A percentile compares a stretch with the other conserved stretches of the same genome.
phyloP scores from a whole-genome alignment of 2,113 vertebrate species.

The Canis aureus region DNA sequence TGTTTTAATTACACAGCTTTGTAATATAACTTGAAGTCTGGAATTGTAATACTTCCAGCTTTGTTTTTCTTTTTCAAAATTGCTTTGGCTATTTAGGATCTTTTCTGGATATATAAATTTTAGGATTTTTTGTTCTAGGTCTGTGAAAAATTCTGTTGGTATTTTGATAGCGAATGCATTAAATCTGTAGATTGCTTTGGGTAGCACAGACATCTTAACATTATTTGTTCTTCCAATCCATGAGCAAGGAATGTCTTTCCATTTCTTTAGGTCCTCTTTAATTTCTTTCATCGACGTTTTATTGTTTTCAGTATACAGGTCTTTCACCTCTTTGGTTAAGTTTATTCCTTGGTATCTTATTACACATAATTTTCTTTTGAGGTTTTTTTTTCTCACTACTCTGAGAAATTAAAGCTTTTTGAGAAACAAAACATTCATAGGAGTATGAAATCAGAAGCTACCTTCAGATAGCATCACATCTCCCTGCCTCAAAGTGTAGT shows the following conservation, averaged over 20 bases:
- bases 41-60: neutral
- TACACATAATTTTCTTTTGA: neutral
- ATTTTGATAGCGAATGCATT: neutral
- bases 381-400: neutral
- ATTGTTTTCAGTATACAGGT: neutral
- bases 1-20: neutral
- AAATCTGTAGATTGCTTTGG: neutral
- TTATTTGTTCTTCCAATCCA: neutral
- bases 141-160: neutral
- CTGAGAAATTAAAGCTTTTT: neutral
- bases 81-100: neutral
- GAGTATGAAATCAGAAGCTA: neutral
- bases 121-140: neutral
- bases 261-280: neutral
- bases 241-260: neutral
- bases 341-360: neutral
- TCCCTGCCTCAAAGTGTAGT: neutral
- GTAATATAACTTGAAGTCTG: neutral
- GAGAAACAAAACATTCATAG: neutral
- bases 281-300: neutral
- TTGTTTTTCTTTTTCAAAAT: neutral
- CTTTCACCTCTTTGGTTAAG: neutral
- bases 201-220: neutral
- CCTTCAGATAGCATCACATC: neutral
- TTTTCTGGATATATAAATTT: neutral